Conservation (phyloP, 2,888 invertebrate genomes). For the Agriopis leucophaearia region DNA sequence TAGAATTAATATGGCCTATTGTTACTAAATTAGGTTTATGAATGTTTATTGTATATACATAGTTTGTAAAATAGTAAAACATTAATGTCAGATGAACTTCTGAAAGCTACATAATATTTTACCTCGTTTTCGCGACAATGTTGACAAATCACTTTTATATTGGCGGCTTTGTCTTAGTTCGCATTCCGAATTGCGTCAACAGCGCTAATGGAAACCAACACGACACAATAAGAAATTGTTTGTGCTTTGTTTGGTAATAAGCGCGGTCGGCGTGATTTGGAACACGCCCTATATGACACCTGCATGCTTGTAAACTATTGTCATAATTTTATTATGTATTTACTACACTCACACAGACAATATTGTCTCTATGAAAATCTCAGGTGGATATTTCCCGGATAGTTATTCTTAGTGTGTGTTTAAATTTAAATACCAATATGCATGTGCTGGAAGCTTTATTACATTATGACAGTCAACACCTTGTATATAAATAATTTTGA, state of each 20-base stretch:
- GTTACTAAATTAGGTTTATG: neutral
- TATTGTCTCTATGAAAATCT: neutral
- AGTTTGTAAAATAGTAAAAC: slow-evolving; percentile 10
- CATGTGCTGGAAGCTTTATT: neutral
- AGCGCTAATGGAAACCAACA: no score
- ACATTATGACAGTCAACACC: neutral
- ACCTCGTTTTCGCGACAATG: neutral
- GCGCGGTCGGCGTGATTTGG: no score
- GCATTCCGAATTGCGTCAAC: no score
- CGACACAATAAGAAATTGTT: neutral
- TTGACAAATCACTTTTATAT: slow-evolving; percentile 1
- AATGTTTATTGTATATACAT: slow-evolving; percentile 29
- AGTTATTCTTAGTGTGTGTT: neutral
- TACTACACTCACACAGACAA: neutral
- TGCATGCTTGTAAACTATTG: neutral
- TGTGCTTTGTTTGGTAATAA: neutral
- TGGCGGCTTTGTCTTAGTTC: neutral
- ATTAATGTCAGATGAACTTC: neutral
- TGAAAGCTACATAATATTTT: neutral
- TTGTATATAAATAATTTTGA: neutral
- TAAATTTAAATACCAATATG: neutral
- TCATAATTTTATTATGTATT: no score
- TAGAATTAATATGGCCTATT: neutral
- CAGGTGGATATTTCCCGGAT: neutral
- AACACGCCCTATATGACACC: neutral